Evolutionary conservation across 2,797 vertebrate species (phyloP).

Genomic region (Graptemys geographica): DNA sequence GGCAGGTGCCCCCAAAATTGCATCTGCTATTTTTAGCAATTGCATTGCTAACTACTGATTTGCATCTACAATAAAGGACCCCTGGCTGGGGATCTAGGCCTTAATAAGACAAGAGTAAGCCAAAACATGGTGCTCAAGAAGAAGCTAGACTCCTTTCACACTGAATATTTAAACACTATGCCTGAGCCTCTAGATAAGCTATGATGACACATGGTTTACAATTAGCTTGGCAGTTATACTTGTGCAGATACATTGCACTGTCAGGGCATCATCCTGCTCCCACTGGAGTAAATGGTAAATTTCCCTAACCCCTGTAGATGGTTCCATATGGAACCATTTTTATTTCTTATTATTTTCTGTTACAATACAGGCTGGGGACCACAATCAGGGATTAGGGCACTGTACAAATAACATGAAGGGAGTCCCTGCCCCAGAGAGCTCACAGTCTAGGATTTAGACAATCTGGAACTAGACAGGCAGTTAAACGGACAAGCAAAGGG

Average conservation of each 20-base stretch:
- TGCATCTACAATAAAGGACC: neutral
- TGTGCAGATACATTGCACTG: neutral
- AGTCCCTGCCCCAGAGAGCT: neutral
- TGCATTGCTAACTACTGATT: neutral
- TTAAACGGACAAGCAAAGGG: neutral
- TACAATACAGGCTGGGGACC: neutral
- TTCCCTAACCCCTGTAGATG: neutral
- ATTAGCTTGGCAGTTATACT: neutral
- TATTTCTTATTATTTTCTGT: neutral
- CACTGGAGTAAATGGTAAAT: neutral
- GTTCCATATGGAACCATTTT: neutral
- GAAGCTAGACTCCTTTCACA: neutral
- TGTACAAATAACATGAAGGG: fast-evolving
- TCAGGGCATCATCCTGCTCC: neutral
- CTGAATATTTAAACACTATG: no score
- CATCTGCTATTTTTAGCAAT: neutral
- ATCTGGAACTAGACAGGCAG: neutral
- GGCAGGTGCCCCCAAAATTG: neutral
- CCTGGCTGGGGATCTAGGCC: neutral
- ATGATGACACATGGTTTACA: neutral
- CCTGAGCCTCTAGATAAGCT: neutral
- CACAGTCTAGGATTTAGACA: neutral
- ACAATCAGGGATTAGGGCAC: neutral
- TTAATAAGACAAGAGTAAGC: neutral
- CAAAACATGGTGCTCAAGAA: neutral